These are phyloP conservation scores for Cheiracanthium punctorium DNA, from an alignment of 2,888 invertebrate genomes.

Conservation along the genomic window DNA sequence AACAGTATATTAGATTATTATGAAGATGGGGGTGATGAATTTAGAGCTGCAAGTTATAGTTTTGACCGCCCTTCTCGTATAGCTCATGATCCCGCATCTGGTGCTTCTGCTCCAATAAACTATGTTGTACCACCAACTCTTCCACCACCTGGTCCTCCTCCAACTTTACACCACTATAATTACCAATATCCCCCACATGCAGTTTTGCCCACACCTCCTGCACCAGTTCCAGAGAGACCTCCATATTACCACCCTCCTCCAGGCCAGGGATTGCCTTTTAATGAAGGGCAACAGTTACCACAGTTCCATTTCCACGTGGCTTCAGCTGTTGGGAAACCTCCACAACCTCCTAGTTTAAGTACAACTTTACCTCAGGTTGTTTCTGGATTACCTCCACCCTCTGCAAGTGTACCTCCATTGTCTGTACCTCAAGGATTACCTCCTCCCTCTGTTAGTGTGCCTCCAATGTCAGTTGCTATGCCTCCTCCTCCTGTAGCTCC, in stretches of 20 bases:
- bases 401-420: slow-evolving; percentile 2
- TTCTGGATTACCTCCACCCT: slow-evolving; percentile 14
- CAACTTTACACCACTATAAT: slow-evolving; percentile 52
- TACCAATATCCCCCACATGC: slow-evolving; percentile 64
- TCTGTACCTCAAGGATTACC: slow-evolving; percentile 13
- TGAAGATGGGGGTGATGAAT: slow-evolving; percentile 61
- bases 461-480: slow-evolving; percentile 75
- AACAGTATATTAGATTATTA: slow-evolving; percentile 59
- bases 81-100: slow-evolving; percentile 32
- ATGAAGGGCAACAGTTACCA: slow-evolving; percentile 76
- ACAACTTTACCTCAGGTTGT: slow-evolving; percentile 26
- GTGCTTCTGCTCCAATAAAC: slow-evolving; percentile 36
- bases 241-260: slow-evolving; percentile 56
- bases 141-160: slow-evolving; percentile 60
- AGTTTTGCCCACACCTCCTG: slow-evolving; percentile 57
- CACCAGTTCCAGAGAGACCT: slow-evolving; percentile 31
- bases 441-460: slow-evolving; percentile 71
- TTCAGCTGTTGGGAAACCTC: slow-evolving; percentile 39
- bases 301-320: slow-evolving; percentile 74
- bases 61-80: slow-evolving; percentile 33
- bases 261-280: slow-evolving; percentile 72
- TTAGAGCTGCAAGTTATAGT: slow-evolving; percentile 43
- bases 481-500: slow-evolving; percentile 57
- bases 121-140: slow-evolving; percentile 49
- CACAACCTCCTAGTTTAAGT: slow-evolving; percentile 19